phyloP scores from a whole-genome alignment of 2,888 invertebrate genomes.

The Odontocerum albicorne region DNA sequence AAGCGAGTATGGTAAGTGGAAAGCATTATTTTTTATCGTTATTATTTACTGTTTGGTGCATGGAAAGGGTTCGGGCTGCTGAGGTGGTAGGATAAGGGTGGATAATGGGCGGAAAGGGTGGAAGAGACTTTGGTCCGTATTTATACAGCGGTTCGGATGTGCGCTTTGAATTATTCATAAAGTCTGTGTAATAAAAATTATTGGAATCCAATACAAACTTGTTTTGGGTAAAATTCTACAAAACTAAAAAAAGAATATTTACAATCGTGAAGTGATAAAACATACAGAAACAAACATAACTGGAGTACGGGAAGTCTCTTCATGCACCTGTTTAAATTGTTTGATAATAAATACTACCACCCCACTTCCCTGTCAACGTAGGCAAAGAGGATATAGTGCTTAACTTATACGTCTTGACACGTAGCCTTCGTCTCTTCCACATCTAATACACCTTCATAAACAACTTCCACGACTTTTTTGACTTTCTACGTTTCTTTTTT shows the following conservation, averaged over 20 bases:
- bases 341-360: no score
- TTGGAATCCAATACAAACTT: slow-evolving; percentile 33
- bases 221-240: slow-evolving; percentile 12
- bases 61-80: slow-evolving; percentile 21
- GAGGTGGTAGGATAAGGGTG: neutral
- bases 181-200: slow-evolving; percentile 33
- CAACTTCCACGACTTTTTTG: no score
- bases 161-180: slow-evolving; percentile 33
- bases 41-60: slow-evolving; percentile 29
- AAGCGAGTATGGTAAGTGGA: slow-evolving; percentile 19
- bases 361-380: no score
- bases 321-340: no score
- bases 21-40: slow-evolving; percentile 31
- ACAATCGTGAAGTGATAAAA: no score
- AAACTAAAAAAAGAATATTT: neutral
- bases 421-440: no score
- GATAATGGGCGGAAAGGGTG: slow-evolving; percentile 17
- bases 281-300: no score
- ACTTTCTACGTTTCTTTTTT: no score
- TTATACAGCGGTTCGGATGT: slow-evolving; percentile 29
- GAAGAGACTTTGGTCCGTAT: slow-evolving; percentile 17
- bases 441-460: no score
- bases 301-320: no score
- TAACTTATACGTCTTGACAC: no score
- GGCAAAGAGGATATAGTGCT: no score